Conservation (phyloP, 2,113 vertebrate species). For the Puffinus mauretanicus region DNA sequence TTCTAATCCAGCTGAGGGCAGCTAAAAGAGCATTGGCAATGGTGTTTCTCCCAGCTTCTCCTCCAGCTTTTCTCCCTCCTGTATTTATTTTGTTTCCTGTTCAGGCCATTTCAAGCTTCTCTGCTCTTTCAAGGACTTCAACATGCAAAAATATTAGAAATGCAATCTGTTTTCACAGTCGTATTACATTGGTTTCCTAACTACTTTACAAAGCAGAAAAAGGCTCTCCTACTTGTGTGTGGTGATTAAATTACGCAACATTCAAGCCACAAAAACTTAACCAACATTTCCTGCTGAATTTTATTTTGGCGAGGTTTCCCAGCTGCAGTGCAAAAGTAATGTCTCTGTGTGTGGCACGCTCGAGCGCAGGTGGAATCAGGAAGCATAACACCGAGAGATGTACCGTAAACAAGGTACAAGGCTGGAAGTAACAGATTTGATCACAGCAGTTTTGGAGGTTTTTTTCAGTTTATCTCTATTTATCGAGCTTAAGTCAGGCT, state of each 20-base stretch:
- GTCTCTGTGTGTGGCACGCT: neutral
- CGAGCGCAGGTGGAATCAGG: neutral
- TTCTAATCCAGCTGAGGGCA: neutral
- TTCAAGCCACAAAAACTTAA: neutral
- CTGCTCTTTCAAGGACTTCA: neutral
- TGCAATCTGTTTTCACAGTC: neutral
- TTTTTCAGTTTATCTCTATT: neutral
- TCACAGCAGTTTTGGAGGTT: neutral
- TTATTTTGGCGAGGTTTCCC: neutral
- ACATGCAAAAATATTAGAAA: neutral
- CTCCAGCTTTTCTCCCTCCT: neutral
- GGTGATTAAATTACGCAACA: neutral
- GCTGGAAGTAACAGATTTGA: neutral
- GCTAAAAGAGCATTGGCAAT: neutral
- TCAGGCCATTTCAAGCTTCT: neutral
- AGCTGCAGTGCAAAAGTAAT: no score
- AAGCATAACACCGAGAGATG: neutral
- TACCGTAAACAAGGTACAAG: neutral
- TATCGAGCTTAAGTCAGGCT: neutral
- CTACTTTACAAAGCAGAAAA: neutral
- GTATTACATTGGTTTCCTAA: neutral
- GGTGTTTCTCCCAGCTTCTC: neutral
- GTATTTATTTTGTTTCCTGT: neutral
- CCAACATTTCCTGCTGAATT: neutral
- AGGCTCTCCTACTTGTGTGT: neutral